Evolutionary conservation across 2,797 vertebrate species (phyloP), one percentile per base, ranked within the genome.

Genomic region (Chaunax sp.): DNA sequence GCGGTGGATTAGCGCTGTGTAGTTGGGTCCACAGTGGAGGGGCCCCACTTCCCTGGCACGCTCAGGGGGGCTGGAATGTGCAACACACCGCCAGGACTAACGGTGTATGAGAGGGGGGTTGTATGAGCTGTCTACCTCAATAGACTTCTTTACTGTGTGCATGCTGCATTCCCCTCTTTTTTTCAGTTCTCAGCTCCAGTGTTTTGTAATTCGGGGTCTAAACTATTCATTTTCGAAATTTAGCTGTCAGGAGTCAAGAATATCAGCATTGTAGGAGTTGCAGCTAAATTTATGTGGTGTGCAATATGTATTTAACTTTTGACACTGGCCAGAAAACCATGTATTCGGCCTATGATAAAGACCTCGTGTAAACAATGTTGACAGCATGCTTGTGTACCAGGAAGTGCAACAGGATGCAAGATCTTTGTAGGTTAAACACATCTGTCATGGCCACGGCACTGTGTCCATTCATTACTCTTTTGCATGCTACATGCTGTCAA

Each of bases 1-100:
- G 61, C 13, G 49, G 69, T 81, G 83, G 82, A 90, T 92, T 89
- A 89, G 80, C 79, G 68, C 86, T 82, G 82, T 77, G 79, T 72
- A 82, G 82, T 85, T 74, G 72, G 72, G 62, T 78, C 73, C 72
- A 60, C 71, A 20, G 57, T 43, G 50, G 28, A 81, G 74, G 73
- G 83, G 72, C 72, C 86, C 78, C 83, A 71, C 77, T 77, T 77
- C 64, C 72, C 78, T 30, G 53, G 77, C 72, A 77, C 84, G 61
- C 70, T 80, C 45, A 35, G 69, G 73, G 77, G 68, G 60, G 61
- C 74, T 84, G 88, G 85, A 91, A 91, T 86, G 84, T 80, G 83
- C 75, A 80, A 66, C 80, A 74, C 74, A 77, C 69, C 51, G 69
- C 64, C 62, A 53, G 76, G 78, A 63, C 85, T 87, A 86, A 90